phyloP scores from a whole-genome alignment of 2,113 vertebrate genomes.

The Fulica atra region DNA sequence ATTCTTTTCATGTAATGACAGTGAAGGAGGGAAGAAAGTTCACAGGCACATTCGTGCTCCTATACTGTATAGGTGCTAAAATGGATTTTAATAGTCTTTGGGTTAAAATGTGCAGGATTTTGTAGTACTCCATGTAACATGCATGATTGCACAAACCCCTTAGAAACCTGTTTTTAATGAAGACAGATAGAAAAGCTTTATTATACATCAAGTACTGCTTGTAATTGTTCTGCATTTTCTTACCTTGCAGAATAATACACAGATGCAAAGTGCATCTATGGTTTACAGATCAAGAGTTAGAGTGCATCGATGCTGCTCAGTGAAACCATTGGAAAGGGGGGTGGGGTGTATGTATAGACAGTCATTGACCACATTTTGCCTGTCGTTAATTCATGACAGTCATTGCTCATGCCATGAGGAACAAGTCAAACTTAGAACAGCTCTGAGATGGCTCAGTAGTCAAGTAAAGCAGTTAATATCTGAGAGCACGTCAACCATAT shows the following conservation, averaged over 20 bases:
- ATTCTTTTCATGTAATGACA: not conserved
- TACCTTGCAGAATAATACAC: not conserved
- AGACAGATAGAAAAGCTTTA: not conserved
- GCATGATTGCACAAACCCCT: not conserved
- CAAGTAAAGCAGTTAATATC: not conserved
- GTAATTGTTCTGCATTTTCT: not conserved
- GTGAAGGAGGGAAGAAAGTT: not conserved
- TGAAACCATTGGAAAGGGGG: not conserved
- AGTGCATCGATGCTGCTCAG: not conserved
- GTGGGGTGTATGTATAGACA: no score
- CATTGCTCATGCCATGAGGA: accelerated
- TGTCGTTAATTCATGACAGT: not conserved
- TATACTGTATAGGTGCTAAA: not conserved
- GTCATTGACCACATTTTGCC: not conserved
- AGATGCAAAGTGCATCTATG: not conserved
- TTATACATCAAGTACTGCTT: not conserved
- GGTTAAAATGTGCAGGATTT: not conserved
- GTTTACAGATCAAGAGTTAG: not conserved
- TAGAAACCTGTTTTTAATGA: not conserved
- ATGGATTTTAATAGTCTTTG: not conserved
- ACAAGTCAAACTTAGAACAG: not conserved
- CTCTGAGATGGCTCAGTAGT: not conserved
- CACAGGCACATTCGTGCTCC: not conserved
- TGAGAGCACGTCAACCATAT: not conserved
- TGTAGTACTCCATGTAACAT: not conserved